These are phyloP conservation scores for Paracentrotus lividus DNA, from an alignment of 53 echinoderm and acorn worm genomes.

Conservation along the genomic window DNA sequence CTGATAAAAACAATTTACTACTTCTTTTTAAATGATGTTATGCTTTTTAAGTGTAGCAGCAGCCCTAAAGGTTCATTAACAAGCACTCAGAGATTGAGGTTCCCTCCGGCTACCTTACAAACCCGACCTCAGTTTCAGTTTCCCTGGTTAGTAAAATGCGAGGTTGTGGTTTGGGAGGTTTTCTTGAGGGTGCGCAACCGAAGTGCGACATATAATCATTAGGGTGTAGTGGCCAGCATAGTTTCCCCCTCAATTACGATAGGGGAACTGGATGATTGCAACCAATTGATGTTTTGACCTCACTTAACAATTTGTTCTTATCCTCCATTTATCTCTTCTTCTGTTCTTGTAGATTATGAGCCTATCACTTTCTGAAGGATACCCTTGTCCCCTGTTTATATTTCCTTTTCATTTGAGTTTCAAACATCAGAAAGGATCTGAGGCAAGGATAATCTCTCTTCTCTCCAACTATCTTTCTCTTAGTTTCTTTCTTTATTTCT, in stretches of 20 bases:
- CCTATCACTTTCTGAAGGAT: no score
- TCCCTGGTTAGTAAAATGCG: background rate
- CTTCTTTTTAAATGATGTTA: no score
- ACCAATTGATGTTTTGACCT: background rate
- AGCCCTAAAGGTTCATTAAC: slow-evolving; percentile 16
- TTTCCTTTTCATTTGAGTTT: no score
- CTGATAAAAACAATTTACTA: no score
- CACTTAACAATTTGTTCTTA: background rate
- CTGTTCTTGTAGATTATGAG: no score
- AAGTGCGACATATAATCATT: slow-evolving; percentile 4
- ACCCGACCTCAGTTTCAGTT: background rate
- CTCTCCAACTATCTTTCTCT: no score
- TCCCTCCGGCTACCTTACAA: background rate
- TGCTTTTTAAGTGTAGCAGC: background rate
- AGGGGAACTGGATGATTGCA: background rate
- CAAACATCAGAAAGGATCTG: no score
- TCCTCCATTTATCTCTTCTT: background rate
- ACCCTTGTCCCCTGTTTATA: no score
- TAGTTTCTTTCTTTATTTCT: no score
- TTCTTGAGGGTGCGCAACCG: background rate
- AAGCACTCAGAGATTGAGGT: background rate
- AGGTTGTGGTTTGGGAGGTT: background rate
- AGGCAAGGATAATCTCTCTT: no score
- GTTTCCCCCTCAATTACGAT: background rate
- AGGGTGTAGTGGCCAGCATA: background rate